Conservation (phyloP, 2,113 vertebrate genomes). For the Corvus cornix region DNA sequence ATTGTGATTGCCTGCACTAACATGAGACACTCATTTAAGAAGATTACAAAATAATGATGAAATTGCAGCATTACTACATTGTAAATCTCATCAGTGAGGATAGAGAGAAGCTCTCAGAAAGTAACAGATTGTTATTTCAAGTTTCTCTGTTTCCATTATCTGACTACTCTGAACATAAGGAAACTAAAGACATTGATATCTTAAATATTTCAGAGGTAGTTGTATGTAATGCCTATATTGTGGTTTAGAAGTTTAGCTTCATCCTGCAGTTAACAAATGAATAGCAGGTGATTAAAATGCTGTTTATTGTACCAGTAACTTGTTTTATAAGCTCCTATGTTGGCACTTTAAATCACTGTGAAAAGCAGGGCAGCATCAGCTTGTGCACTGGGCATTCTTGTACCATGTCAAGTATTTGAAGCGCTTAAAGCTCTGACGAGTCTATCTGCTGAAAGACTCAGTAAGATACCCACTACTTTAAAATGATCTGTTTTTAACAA, state of each 20-base stretch:
- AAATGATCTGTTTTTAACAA: not conserved
- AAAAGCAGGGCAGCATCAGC: not conserved
- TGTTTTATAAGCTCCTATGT: not conserved
- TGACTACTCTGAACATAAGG: not conserved
- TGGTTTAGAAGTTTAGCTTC: not conserved
- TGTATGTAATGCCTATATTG: not conserved
- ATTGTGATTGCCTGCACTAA: constrained; percentile 47
- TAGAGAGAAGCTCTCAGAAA: not conserved
- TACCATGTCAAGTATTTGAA: not conserved
- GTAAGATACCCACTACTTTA: not conserved
- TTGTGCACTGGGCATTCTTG: not conserved
- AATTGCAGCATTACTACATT: constrained; percentile 42
- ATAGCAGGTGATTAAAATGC: not conserved
- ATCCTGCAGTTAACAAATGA: not conserved
- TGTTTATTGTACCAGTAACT: not conserved
- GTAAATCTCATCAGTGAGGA: constrained; percentile 28
- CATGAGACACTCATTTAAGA: constrained; percentile 54
- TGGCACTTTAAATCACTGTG: not conserved
- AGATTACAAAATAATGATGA: constrained; percentile 69
- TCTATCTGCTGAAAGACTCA: not conserved
- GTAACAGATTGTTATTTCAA: not conserved
- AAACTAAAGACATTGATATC: not conserved
- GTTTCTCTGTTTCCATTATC: not conserved
- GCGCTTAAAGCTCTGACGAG: not conserved
- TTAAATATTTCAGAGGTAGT: not conserved